Conservation (phyloP, 2,113 vertebrate genomes). For the Microtus richardsoni region DNA sequence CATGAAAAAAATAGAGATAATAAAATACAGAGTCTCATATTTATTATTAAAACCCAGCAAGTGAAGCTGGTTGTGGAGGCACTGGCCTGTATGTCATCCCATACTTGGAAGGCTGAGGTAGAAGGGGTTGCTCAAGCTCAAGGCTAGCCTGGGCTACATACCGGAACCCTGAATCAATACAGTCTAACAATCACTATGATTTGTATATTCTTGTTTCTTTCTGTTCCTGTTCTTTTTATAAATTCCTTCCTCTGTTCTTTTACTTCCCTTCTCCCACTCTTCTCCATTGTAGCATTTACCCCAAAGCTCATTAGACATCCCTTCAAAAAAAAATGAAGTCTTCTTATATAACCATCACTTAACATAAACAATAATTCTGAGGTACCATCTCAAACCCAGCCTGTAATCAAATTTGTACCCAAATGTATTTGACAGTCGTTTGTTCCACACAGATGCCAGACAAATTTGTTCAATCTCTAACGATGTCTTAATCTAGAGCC, state of each 20-base stretch:
- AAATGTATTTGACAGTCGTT: slow-evolving; percentile 60
- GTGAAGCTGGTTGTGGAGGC: not conserved
- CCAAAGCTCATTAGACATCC: not conserved
- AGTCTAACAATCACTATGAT: not conserved
- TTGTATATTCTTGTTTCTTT: not conserved
- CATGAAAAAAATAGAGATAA: slow-evolving; percentile 39
- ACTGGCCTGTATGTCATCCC: not conserved
- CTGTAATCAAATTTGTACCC: slow-evolving; percentile 62
- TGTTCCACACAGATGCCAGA: slow-evolving; percentile 54
- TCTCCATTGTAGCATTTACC: not conserved
- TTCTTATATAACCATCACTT: slow-evolving; percentile 54
- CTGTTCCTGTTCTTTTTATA: not conserved
- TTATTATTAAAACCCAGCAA: slow-evolving; percentile 48
- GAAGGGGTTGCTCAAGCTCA: not conserved
- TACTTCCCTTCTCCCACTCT: not conserved
- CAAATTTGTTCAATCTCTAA: slow-evolving; percentile 6
- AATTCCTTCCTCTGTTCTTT: not conserved
- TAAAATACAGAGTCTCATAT: not conserved
- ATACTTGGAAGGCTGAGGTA: not conserved
- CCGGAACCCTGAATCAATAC: not conserved
- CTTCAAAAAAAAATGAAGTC: not conserved
- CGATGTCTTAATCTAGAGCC: slow-evolving; percentile 16
- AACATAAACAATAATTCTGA: slow-evolving; percentile 48
- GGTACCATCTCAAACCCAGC: slow-evolving; percentile 23
- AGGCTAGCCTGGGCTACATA: not conserved